Evolutionary conservation across 2,113 vertebrate genomes (phyloP).

Genomic region (Myotis yumanensis): DNA sequence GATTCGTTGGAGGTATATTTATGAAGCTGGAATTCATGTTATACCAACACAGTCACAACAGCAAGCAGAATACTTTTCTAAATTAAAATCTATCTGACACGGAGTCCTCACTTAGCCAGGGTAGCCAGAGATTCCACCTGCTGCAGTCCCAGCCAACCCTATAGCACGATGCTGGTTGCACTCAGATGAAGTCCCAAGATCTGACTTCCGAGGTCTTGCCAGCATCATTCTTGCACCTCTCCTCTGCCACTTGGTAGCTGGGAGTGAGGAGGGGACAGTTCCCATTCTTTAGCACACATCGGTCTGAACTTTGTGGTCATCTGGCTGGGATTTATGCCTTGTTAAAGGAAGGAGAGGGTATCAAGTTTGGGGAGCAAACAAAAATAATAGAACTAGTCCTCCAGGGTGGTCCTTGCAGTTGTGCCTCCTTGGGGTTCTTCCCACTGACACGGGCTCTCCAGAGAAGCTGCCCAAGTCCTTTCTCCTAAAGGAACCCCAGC

Average conservation of each 20-base stretch:
- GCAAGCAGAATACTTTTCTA: background rate
- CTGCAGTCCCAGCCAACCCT: rapidly evolving
- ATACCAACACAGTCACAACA: background rate
- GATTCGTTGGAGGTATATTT: background rate
- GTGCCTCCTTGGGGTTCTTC: background rate
- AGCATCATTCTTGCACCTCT: background rate
- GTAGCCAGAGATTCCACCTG: background rate
- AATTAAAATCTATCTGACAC: background rate
- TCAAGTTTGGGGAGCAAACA: background rate
- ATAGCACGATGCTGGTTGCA: background rate
- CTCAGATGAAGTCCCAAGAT: background rate
- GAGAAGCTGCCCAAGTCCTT: background rate
- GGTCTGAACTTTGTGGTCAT: background rate
- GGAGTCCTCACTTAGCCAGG: background rate
- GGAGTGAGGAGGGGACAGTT: background rate
- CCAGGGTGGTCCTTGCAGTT: background rate
- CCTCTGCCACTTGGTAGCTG: background rate
- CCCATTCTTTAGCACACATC: background rate
- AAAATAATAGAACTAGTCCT: background rate
- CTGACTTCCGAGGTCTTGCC: no score
- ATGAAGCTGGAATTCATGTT: background rate
- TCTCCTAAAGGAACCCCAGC: background rate
- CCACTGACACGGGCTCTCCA: rapidly evolving
- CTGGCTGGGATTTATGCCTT: background rate
- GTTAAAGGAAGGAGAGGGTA: background rate